Evolutionary conservation across 2,797 vertebrate genomes (phyloP), one percentile per base, ranked within the genome.

Genomic region (Peromyscus melanophrys): DNA sequence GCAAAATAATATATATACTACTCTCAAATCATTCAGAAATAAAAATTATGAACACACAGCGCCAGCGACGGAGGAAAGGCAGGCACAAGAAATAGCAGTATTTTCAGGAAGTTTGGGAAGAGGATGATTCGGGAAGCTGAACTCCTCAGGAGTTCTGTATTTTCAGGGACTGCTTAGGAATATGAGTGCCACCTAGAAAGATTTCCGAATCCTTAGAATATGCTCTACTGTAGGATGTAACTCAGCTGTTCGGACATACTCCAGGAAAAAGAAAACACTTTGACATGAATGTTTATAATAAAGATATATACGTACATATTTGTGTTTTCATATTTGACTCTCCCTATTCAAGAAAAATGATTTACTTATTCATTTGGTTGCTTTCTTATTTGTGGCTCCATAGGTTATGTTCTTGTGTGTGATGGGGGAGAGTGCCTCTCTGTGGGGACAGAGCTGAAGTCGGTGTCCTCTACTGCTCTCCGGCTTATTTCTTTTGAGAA

Each of bases 131-230:
- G n/a, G 19, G n/a, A 25, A 84, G 37, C n/a, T 4, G 27, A 89
- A 55, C 1, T 12, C 34, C 46, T 27, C 1, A 1, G 4, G 16
- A n/a, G 34, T 34, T 67, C 16, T 89, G 21, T 31, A 7, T 84
- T 89, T 93, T 65, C 46, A 52, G 29, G 37, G 49, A 78, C 61
- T 91, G 34, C 43, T 55, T 21, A 83, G 81, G 89, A 95, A 82
- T 61, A 55, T 17, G 37, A 81, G 52, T n/a, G 76, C 29, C 14
- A 52, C 34, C 71, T 9, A 76, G 12, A 52, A 55, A 90, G 23
- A 71, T 63, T 46, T 43, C 91, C 37, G 57, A 23, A 86, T 46
- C 40, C 75, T 52, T 25, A 49, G 65, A 59, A 86, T 81, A 46
- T 34, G 73, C 84, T 94, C 21, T 63, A 34, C 49, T 85, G 25